These are phyloP conservation scores for Daktulosphaira vitifoliae DNA, from an alignment of 1,140 invertebrate species.

Conservation along the genomic window DNA sequence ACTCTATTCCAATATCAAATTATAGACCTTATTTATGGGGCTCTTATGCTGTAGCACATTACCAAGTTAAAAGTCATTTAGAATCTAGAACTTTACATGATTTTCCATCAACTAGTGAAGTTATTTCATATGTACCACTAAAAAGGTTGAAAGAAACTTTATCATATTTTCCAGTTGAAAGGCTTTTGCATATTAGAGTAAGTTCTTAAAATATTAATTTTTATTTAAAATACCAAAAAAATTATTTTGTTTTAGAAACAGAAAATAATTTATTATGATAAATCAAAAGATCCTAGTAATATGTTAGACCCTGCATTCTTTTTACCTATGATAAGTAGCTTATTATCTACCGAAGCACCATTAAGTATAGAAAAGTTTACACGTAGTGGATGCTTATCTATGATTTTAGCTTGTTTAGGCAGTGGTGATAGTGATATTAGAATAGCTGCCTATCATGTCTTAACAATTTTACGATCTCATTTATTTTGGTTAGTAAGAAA, in stretches of 20 bases:
- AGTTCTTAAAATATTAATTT: background rate
- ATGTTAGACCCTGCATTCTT: constrained; percentile 57
- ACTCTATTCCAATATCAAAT: constrained; percentile 52
- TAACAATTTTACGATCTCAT: constrained; percentile 58
- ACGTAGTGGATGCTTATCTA: constrained; percentile 53
- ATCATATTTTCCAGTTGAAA: constrained; percentile 10
- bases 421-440: constrained; percentile 52
- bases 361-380: constrained; percentile 55
- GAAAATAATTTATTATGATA: too few species aligned
- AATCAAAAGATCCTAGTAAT: too few species aligned
- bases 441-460: constrained; percentile 54
- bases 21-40: constrained; percentile 74
- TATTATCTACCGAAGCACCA: constrained; percentile 55
- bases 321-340: constrained; percentile 56
- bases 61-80: constrained; percentile 41
- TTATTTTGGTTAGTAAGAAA: constrained; percentile 50
- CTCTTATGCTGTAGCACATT: constrained; percentile 61
- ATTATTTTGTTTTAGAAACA: too few species aligned
- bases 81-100: constrained; percentile 12
- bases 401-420: constrained; percentile 55
- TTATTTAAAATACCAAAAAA: too few species aligned
- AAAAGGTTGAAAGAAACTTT: constrained; percentile 19
- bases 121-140: constrained; percentile 18
- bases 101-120: constrained; percentile 23
- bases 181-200: constrained; percentile 1